Evolutionary conservation across 2,113 vertebrate genomes (phyloP), one percentile per base, ranked within the genome.

Genomic region (Merops nubicus): DNA sequence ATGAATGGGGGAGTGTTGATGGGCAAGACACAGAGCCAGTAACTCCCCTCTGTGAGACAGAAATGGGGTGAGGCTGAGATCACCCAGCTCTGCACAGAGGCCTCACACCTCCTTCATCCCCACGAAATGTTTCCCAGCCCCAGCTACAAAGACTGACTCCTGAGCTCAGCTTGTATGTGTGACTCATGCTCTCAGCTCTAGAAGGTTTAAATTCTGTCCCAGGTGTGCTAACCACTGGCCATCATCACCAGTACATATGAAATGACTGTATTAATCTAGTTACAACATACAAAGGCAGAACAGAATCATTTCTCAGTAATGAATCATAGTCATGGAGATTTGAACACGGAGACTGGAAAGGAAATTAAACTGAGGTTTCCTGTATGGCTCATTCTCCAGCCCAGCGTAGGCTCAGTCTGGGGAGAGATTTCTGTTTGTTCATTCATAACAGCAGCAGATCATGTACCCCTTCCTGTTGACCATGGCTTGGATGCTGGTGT

Each of bases 291-390:
- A 0, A 77, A 91, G 56, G 63, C 33, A 88, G 75, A 77, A 75
- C 26, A 88, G 69, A 73, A 60, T 83, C 18, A 56, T 91, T 96
- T 83, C 3, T 36, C 59, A 74, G 78, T 65, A 91, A 91, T 93
- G 77, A 96, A 96, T 96, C 74, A 93, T 65, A 85, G 84, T 50
- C 62, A 73, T 80, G 82, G 91, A 70, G 59, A 84, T 79, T 77
- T 69, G 83, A 94, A 90, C 78, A 51, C 48, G 38, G 45, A 36
- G 51, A 80, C 29, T 81, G 53, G 50, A 92, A 81, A 89, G 79
- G 67, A 92, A 94, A 96, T 90, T 77, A 54, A 90, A 95, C 63
- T 47, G 16, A 31, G 7, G 28, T 78, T 95, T 93, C 68, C 79
- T 86, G 69, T 84, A 77, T 81, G 83, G 83, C 43, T 96, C 76